Percentiles rank a stretch among this genome's conserved stretches.
phyloP scores from a whole-genome alignment of 1,140 invertebrate genomes.

The Trigoniulus corallinus region DNA sequence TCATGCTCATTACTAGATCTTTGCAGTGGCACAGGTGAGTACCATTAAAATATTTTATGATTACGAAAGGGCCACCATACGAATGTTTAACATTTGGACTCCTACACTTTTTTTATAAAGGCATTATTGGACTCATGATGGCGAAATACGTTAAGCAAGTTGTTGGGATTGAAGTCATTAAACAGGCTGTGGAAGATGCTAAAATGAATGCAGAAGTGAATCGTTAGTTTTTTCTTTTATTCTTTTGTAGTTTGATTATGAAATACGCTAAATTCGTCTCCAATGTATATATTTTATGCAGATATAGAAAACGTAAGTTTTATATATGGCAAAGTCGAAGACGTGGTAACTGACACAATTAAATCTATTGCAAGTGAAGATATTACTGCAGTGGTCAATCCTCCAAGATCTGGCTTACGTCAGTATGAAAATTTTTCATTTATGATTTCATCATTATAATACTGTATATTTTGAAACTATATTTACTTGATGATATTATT shows the following conservation, averaged over 20 bases:
- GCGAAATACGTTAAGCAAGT: slow-evolving; percentile 42
- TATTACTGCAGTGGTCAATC: slow-evolving; percentile 86
- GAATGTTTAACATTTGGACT: too few relatives aligned
- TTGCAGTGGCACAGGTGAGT: slow-evolving; percentile 84
- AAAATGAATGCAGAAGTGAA: slow-evolving; percentile 69
- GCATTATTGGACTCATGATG: slow-evolving; percentile 33
- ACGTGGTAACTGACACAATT: slow-evolving; percentile 29
- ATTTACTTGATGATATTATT: slow-evolving; percentile 5
- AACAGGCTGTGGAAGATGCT: slow-evolving; percentile 78
- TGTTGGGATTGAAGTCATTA: slow-evolving; percentile 74
- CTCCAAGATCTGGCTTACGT: slow-evolving; percentile 77
- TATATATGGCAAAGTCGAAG: slow-evolving; percentile 35
- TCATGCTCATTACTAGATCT: slow-evolving; percentile 69
- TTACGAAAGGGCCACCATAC: too few relatives aligned
- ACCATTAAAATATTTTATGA: too few relatives aligned
- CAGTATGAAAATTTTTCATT: slow-evolving; percentile 20
- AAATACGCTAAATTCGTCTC: neutral
- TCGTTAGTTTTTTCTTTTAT: slow-evolving; percentile 23
- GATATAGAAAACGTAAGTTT: slow-evolving; percentile 29
- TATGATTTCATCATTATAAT: slow-evolving; percentile 11
- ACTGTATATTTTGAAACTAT: neutral
- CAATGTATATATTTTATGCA: slow-evolving; percentile 12
- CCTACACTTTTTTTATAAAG: slow-evolving; percentile 15
- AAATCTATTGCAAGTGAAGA: slow-evolving; percentile 34
- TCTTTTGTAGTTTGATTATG: neutral